phyloP scores from a whole-genome alignment of 2,113 vertebrate species.

The Cebidichthys violaceus region DNA sequence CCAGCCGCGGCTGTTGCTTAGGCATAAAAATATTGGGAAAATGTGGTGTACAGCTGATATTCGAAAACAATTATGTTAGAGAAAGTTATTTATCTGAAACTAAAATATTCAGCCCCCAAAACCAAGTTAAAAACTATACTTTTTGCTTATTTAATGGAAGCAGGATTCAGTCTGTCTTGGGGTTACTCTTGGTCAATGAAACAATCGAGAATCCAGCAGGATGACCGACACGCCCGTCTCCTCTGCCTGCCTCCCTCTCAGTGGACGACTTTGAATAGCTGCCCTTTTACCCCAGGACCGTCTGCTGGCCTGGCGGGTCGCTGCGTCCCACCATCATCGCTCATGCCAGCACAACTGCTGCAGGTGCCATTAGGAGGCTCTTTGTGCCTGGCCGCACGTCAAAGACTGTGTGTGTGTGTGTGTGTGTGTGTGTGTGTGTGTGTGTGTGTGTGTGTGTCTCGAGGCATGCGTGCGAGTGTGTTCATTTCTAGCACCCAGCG shows the following conservation, averaged over 20 bases:
- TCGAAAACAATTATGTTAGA: background rate
- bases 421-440: background rate
- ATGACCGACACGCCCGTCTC: slow-evolving; percentile 3
- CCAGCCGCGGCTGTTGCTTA: background rate
- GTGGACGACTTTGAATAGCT: slow-evolving; percentile 67
- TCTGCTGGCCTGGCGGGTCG: slow-evolving; percentile 69
- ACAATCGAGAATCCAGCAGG: slow-evolving; percentile 31
- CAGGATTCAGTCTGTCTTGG: background rate
- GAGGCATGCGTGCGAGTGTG: slow-evolving; percentile 13
- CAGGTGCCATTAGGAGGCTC: slow-evolving; percentile 45
- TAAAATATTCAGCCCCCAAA: background rate
- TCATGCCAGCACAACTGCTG: slow-evolving; percentile 53
- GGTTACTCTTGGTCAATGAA: slow-evolving; percentile 6
- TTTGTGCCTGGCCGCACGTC: slow-evolving; percentile 40
- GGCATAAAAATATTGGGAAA: background rate
- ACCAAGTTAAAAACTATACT: background rate
- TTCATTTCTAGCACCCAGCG: slow-evolving; percentile 43
- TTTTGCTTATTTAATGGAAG: background rate
- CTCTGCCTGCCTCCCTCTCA: slow-evolving; percentile 33
- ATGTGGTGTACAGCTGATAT: too few relatives aligned
- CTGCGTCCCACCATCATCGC: slow-evolving; percentile 52
- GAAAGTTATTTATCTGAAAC: background rate
- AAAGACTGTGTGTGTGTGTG: slow-evolving; percentile 14
- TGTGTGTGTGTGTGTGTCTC: slow-evolving; percentile 20
- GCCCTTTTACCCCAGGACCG: slow-evolving; percentile 65